Evolutionary conservation across 2,888 invertebrate species (phyloP).

Genomic region (Ennomos quercinarius): DNA sequence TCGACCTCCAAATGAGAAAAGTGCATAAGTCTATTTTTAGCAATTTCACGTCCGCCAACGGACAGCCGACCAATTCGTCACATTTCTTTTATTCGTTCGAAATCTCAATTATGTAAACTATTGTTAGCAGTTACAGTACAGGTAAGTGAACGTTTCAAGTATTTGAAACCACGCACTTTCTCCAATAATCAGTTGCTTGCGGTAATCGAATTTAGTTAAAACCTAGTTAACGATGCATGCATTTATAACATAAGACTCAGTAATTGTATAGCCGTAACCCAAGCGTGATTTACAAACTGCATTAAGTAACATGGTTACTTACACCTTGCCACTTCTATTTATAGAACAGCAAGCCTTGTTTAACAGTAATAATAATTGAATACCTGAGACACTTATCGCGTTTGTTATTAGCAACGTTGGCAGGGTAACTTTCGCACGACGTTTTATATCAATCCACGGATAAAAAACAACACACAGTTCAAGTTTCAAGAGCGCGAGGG

Average conservation of each 20-base stretch:
- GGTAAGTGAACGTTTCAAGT: constrained; percentile 3
- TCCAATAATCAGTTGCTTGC: constrained; percentile 21
- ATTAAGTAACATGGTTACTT: constrained; percentile 53
- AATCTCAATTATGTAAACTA: constrained; percentile 11
- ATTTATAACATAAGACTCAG: constrained; percentile 28
- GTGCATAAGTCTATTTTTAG: constrained; percentile 7
- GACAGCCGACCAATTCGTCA: constrained; percentile 1
- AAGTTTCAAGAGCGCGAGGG: constrained; percentile 28
- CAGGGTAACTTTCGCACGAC: constrained; percentile 30
- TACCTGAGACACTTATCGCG: constrained; percentile 33
- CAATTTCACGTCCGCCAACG: constrained; percentile 5
- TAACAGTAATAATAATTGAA: constrained; percentile 34
- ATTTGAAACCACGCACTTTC: constrained; percentile 21
- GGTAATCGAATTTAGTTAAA: constrained; percentile 31
- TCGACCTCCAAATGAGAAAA: constrained; percentile 9
- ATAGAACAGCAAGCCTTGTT: constrained; percentile 45
- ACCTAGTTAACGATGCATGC: constrained; percentile 25
- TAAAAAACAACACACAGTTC: constrained; percentile 31
- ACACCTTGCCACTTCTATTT: constrained; percentile 63
- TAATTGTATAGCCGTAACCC: constrained; percentile 33
- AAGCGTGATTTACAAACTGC: constrained; percentile 56
- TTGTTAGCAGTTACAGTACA: not conserved
- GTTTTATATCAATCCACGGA: constrained; percentile 40
- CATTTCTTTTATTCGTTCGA: constrained; percentile 2
- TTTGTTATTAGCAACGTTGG: constrained; percentile 23